These are phyloP conservation scores for Oceanites oceanicus DNA, from an alignment of 2,113 vertebrate genomes.

Conservation along the genomic window DNA sequence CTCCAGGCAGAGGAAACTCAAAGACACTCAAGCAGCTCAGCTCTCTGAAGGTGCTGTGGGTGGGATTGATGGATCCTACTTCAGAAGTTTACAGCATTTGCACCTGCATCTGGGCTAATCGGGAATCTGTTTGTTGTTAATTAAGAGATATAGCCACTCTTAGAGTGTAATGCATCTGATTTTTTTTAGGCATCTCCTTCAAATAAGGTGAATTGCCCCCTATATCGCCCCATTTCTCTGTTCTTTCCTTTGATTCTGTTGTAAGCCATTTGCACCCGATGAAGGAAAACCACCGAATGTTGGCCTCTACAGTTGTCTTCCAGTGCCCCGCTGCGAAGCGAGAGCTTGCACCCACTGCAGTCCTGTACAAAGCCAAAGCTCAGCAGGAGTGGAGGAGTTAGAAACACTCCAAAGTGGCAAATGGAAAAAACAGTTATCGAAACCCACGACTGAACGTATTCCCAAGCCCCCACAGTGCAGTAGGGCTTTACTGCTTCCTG, in stretches of 20 bases:
- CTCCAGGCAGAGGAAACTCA: neutral
- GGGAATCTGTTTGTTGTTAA: neutral
- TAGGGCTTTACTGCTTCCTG: neutral
- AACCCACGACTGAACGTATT: neutral
- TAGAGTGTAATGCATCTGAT: neutral
- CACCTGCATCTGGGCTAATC: neutral
- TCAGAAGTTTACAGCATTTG: conserved; percentile 7
- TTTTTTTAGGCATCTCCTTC: neutral
- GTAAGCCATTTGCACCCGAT: neutral
- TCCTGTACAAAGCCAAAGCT: neutral
- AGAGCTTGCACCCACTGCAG: neutral
- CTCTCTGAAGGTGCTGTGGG: neutral
- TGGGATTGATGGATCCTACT: neutral
- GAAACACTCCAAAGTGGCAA: neutral
- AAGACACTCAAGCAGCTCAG: neutral
- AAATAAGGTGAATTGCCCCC: neutral
- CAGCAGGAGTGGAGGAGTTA: neutral
- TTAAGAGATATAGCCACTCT: neutral
- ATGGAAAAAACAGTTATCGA: neutral
- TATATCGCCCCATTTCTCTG: rapidly evolving
- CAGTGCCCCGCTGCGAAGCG: rapidly evolving
- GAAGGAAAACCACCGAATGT: neutral
- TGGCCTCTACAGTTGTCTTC: neutral
- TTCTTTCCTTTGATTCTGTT: neutral
- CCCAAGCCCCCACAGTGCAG: rapidly evolving